Conservation (phyloP, 2,888 invertebrate species). For the Polymixis lichenea region DNA sequence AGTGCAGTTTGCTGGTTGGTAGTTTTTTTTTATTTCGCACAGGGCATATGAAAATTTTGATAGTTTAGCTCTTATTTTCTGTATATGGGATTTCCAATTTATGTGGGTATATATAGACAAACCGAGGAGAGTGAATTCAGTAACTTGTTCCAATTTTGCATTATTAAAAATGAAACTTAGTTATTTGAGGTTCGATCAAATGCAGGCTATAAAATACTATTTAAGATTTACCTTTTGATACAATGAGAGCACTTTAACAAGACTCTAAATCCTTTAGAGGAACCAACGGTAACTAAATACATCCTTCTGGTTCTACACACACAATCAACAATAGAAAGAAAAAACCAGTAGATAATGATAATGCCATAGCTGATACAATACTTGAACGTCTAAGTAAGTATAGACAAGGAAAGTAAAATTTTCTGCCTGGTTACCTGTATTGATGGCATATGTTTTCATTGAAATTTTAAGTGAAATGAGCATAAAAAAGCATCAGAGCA, state of each 20-base stretch:
- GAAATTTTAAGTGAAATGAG: slow-evolving; percentile 52
- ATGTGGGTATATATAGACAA: no score
- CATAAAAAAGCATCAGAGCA: slow-evolving; percentile 36
- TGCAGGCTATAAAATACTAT: background rate
- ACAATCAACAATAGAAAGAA: slow-evolving; percentile 26
- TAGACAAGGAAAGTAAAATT: slow-evolving; percentile 53
- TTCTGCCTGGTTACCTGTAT: slow-evolving; percentile 48
- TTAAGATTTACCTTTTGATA: background rate
- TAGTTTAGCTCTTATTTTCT: no score
- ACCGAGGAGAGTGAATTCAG: no score
- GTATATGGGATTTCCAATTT: no score
- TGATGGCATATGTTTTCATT: slow-evolving; percentile 49
- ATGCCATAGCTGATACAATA: slow-evolving; percentile 19
- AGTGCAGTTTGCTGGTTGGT: no score
- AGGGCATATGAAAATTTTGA: no score
- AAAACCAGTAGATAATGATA: background rate
- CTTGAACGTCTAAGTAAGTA: slow-evolving; percentile 2
- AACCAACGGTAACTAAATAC: background rate
- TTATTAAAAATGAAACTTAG: no score
- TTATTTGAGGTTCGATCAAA: no score
- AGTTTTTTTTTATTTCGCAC: no score
- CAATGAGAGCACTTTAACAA: background rate
- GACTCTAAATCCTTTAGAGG: background rate
- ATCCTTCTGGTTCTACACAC: slow-evolving; percentile 8
- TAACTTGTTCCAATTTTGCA: no score